Evolutionary conservation across 2,113 vertebrate genomes (phyloP).

Genomic region (Menidia beryllina): DNA sequence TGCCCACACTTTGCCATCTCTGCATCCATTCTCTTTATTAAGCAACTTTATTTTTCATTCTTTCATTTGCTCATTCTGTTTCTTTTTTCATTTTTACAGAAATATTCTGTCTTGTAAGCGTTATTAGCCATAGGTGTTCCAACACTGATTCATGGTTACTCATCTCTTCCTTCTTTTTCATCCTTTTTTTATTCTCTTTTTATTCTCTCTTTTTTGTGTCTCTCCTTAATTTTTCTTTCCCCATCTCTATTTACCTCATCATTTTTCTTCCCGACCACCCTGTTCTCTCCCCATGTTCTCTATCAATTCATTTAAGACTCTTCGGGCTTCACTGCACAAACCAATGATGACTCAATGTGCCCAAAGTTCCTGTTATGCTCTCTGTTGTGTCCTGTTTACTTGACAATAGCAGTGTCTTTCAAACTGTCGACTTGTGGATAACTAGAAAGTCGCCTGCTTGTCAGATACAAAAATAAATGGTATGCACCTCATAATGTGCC

Average conservation of each 20-base stretch:
- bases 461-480: slow-evolving; percentile 53
- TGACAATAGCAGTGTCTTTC: slow-evolving; percentile 52
- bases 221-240: slow-evolving; percentile 38
- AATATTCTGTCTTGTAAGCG: slow-evolving; percentile 40
- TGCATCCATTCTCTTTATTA: slow-evolving; percentile 24
- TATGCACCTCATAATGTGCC: slow-evolving; percentile 23
- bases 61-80: slow-evolving; percentile 6
- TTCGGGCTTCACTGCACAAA: slow-evolving; percentile 68
- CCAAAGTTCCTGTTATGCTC: slow-evolving; percentile 50
- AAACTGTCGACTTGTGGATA: slow-evolving; percentile 55
- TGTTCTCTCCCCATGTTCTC: slow-evolving; percentile 46
- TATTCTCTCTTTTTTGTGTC: slow-evolving; percentile 40
- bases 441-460: slow-evolving; percentile 38
- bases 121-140: slow-evolving; percentile 22
- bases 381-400: slow-evolving; percentile 68
- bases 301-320: slow-evolving; percentile 75
- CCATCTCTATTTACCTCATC: slow-evolving; percentile 44
- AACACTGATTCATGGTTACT: slow-evolving; percentile 43
- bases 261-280: slow-evolving; percentile 28
- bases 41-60: background rate
- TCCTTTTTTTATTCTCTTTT: slow-evolving; percentile 15
- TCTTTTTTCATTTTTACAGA: background rate
- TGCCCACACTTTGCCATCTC: slow-evolving; percentile 44
- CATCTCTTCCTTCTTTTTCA: background rate
- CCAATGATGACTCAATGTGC: slow-evolving; percentile 69